Evolutionary conservation across 2,888 invertebrate species (phyloP), one percentile per base, ranked within the genome.

Genomic region (Liposcelis brunnea): DNA sequence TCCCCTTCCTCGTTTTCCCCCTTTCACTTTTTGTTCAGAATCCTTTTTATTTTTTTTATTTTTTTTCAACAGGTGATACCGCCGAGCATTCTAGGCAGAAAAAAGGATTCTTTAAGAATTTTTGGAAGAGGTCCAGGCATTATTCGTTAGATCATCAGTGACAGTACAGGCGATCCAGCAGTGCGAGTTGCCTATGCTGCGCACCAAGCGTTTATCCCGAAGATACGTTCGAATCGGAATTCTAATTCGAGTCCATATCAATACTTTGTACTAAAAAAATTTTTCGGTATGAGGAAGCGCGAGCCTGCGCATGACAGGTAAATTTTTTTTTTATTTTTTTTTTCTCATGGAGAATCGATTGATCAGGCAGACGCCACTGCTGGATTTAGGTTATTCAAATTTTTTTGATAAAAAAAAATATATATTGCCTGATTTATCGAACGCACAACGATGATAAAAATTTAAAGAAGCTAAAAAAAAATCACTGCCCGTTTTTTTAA

Each of bases 61-160:
- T 56, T 58, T 54, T 57, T 51, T 49, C 53, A 54, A 53, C 54
- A 58, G 56, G 53, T 49, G 58, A 57, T 53, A 55, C 58, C 52
- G 56, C 56, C 49, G 57, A 57, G 48, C 50, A 52, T 7, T 47
- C 52, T 56, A 80, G 82, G 53, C 85, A 84, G 66, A 83, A 85
- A 62, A 83, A 82, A 65, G 83, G 86, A 52, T 85, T 87, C 64
- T 87, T 87, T 69, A 82, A 83, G 65, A 83, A 75, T 62, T 77
- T 86, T 55, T 87, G 86, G 86, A 86, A 86, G 65, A 75, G 82
- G 57, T 85, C 85, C 53, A 77, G 84, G 53, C 84, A 85, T 61
- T 81, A 85, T 61, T 86, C 86, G 52, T 67, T 85, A 64, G 86
- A 86, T 65, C 84, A 85, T 65, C 84, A 84, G 69, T 77, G 76